phyloP scores from a whole-genome alignment of 2,797 vertebrate genomes.

The Liparis tanakae region DNA sequence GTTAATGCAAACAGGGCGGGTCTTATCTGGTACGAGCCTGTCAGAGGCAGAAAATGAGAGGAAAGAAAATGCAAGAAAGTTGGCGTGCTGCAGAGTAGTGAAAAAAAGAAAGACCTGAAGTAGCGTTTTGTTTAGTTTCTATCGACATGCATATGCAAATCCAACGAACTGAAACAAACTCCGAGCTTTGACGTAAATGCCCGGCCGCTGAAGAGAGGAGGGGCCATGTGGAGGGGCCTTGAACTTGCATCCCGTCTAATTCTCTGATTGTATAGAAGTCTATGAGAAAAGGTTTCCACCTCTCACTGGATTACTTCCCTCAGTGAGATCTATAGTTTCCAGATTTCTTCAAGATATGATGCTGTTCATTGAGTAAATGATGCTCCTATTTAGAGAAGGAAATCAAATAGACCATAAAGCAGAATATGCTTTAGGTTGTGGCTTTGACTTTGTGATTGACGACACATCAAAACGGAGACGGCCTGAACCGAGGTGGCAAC shows the following conservation, averaged over 20 bases:
- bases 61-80: constrained; percentile 11
- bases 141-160: constrained; percentile 2
- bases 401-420: neutral
- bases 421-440: neutral
- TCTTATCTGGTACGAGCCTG: constrained; percentile 18
- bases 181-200: neutral
- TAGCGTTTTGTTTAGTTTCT: constrained; percentile 34
- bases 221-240: neutral
- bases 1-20: neutral
- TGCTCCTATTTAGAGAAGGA: neutral
- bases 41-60: constrained; percentile 1
- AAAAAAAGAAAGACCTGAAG: neutral
- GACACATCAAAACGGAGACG: neutral
- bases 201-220: neutral
- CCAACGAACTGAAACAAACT: constrained; percentile 24
- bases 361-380: neutral
- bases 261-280: neutral
- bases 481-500: neutral
- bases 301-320: neutral
- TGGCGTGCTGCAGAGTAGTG: neutral
- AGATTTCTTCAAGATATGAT: neutral
- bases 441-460: neutral
- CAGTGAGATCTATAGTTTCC: neutral
- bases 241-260: neutral
- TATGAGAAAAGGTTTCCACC: neutral